phyloP scores from a whole-genome alignment of 35 echinoderm and acorn worm genomes.

The Apostichopus parvimensis region DNA sequence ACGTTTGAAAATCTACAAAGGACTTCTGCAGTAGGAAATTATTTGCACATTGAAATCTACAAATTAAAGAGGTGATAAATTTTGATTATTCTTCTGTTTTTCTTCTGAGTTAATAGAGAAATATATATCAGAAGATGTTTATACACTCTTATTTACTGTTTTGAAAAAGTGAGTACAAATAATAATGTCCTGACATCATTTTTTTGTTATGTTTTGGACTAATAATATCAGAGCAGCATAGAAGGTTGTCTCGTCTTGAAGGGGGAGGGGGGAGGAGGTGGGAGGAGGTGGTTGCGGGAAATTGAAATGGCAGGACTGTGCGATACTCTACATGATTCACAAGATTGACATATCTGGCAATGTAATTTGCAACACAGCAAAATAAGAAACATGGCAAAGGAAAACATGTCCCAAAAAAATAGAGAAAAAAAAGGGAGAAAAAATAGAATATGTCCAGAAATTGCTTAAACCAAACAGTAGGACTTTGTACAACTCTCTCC shows the following conservation, averaged over 20 bases:
- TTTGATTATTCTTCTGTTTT: too few species aligned
- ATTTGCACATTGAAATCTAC: too few species aligned
- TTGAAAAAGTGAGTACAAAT: not conserved
- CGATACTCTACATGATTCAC: not conserved
- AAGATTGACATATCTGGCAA: not conserved
- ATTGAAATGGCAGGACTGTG: not conserved
- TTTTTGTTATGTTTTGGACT: not conserved
- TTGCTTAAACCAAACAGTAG: not conserved
- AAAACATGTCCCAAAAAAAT: not conserved
- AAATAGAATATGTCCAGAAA: not conserved
- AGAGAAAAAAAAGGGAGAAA: not conserved
- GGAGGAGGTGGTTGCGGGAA: too few species aligned
- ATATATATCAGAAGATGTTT: not conserved
- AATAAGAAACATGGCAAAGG: too few species aligned
- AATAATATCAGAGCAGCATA: not conserved
- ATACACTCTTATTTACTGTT: not conserved
- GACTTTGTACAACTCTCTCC: conserved; percentile 35
- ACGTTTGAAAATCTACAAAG: too few species aligned
- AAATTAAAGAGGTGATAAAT: too few species aligned
- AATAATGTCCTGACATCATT: not conserved
- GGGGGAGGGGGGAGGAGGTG: too few species aligned
- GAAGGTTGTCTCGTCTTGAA: not conserved
- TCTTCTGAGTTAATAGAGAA: not conserved
- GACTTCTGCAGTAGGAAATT: too few species aligned
- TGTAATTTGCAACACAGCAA: not conserved